Evolutionary conservation across 2,113 vertebrate species (phyloP), one percentile per base, ranked within the genome.

Genomic region (Eurypyga helias): DNA sequence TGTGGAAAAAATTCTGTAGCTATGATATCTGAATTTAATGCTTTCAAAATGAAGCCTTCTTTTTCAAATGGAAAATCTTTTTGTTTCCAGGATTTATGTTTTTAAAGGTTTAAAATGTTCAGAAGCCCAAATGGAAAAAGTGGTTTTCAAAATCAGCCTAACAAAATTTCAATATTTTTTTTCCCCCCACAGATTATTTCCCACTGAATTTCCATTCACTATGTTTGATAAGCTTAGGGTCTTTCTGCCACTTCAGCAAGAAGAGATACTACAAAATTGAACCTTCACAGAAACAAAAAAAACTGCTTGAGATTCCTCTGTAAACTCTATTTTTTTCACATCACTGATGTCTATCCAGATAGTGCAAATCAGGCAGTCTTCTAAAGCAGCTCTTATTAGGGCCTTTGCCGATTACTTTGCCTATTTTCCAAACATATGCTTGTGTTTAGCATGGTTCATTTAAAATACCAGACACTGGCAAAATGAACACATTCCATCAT

Each of bases 391-490:
- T 87, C 72, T 83, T 73, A 21, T 54, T 65, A 51, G 38, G 43
- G 57, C 18, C 19, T 89, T 96, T 87, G 77, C 60, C 80, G 87
- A 34, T 62, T 67, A 51, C 51, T 80, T 88, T 55, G 43, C 51
- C 87, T 89, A 3, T 91, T 96, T 89, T 92, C 83, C 17, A 21
- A 93, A 82, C 76, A 83, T 81, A 76, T 96, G 90, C 60, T 87
- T 91, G 36, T 45, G 10, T 85, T 96, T 75, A 93, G 60, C 1
- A 4, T 62, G 54, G 43, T 84, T 78, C 76, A 38, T 78, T 84
- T 92, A 75, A 95, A 92, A 73, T 83, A 69, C 86, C 67, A 94
- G 80, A 52, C 38, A 48, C 3, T 92, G 80, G 80, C 67, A 90
- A 84, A 75, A 45, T 33, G 7, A 87, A 51, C 81, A 34, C 72